Percentiles rank a stretch among this genome's conserved stretches.
phyloP scores from a whole-genome alignment of 2,888 invertebrate genomes.

The Anagyrus pseudococci region DNA sequence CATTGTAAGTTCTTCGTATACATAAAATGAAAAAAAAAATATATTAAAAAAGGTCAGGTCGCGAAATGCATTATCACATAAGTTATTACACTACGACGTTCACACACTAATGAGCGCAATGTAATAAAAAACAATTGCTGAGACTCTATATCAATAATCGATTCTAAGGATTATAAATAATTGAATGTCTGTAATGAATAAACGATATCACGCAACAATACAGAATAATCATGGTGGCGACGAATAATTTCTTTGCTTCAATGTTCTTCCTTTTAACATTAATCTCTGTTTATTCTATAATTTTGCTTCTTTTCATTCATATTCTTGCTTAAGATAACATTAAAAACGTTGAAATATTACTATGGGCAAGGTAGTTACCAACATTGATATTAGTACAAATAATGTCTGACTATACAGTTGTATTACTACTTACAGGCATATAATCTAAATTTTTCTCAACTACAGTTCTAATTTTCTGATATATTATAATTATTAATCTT shows the following conservation, averaged over 20 bases:
- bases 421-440: neutral
- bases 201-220: slow-evolving; percentile 52
- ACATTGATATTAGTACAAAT: slow-evolving; percentile 25
- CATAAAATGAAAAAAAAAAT: slow-evolving; percentile 35
- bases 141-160: slow-evolving; percentile 57
- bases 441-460: too few species aligned
- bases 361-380: slow-evolving; percentile 56
- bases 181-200: slow-evolving; percentile 61
- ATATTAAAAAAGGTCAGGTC: slow-evolving; percentile 45
- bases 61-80: slow-evolving; percentile 39
- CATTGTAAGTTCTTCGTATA: slow-evolving; percentile 51
- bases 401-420: neutral
- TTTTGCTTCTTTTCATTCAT: slow-evolving; percentile 5
- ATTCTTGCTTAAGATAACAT: slow-evolving; percentile 7
- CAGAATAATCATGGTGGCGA: slow-evolving; percentile 14
- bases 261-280: slow-evolving; percentile 10
- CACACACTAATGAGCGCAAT: slow-evolving; percentile 50
- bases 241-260: slow-evolving; percentile 16
- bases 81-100: slow-evolving; percentile 51
- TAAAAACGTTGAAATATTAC: slow-evolving; percentile 41
- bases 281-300: slow-evolving; percentile 3
- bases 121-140: slow-evolving; percentile 56
- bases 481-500: too few species aligned
- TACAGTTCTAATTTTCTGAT: too few species aligned
- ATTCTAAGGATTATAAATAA: slow-evolving; percentile 59